A percentile compares a stretch with the other conserved stretches of the same genome.
Conservation (phyloP, 2,797 vertebrate genomes). For the Ctenopoma kingsleyae region DNA sequence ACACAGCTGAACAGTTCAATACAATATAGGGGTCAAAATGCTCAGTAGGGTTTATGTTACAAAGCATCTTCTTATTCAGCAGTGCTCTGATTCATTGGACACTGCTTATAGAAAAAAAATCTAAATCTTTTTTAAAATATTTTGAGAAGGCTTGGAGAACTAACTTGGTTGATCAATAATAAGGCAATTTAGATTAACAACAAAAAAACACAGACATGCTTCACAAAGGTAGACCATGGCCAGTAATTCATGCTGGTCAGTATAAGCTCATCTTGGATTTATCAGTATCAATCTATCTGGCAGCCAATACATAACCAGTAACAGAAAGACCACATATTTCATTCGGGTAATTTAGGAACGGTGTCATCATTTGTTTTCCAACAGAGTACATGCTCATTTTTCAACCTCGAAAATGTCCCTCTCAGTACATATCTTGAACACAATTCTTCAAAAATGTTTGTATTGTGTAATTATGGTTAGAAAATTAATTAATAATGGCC, state of each 20-base stretch:
- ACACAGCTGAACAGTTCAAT: slow-evolving; percentile 36
- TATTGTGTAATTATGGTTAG: not conserved
- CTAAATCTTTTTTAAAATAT: not conserved
- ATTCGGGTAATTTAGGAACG: too few species aligned
- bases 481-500: not conserved
- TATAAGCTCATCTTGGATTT: not conserved
- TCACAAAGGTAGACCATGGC: not conserved
- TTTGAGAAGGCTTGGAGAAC: not conserved
- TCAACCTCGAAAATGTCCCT: too few species aligned
- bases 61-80: slow-evolving; percentile 4
- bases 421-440: too few species aligned
- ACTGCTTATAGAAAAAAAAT: not conserved
- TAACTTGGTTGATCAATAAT: not conserved
- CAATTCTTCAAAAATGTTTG: not conserved
- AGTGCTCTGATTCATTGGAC: slow-evolving; percentile 10
- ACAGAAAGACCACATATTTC: not conserved
- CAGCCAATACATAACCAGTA: not conserved
- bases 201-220: not conserved
- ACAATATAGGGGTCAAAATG: slow-evolving; percentile 23
- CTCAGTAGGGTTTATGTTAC: not conserved
- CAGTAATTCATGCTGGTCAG: not conserved
- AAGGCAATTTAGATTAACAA: not conserved
- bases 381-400: too few species aligned
- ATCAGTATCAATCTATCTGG: not conserved
- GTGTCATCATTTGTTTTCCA: too few species aligned